phyloP scores from a whole-genome alignment of 1,140 invertebrate species.

The Stegodyphus mimosarum region DNA sequence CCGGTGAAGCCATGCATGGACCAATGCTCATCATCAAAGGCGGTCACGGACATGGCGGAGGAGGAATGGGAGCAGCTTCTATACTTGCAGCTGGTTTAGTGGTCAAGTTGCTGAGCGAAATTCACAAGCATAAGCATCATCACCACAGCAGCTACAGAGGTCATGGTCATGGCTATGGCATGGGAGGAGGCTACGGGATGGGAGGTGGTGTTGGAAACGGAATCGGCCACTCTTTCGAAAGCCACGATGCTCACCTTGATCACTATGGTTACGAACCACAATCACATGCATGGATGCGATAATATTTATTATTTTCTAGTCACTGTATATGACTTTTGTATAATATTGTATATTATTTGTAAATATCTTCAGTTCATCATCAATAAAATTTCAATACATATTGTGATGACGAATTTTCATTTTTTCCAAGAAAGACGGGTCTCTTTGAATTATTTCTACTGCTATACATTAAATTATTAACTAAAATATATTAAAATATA shows the following conservation, averaged over 20 bases:
- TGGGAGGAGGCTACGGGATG: neutral
- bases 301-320: neutral
- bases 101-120: neutral
- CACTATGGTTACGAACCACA: conserved; percentile 14
- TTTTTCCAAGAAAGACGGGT: too few species aligned
- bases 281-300: neutral
- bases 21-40: conserved; percentile 14
- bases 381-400: neutral
- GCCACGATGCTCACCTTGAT: conserved; percentile 1
- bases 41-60: conserved; percentile 5
- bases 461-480: too few species aligned
- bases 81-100: neutral
- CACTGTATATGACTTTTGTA: neutral
- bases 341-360: conserved; percentile 8
- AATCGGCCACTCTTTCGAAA: neutral
- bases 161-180: conserved; percentile 3
- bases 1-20: conserved; percentile 14
- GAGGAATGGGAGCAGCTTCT: neutral
- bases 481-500: too few species aligned
- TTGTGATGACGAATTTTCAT: too few species aligned
- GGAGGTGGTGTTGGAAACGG: conserved; percentile 7
- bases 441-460: too few species aligned
- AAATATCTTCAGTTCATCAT: conserved; percentile 3
- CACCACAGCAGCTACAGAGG: neutral
- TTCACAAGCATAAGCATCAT: neutral